phyloP scores from a whole-genome alignment of 2,113 vertebrate genomes.

The Pelodiscus sinensis region DNA sequence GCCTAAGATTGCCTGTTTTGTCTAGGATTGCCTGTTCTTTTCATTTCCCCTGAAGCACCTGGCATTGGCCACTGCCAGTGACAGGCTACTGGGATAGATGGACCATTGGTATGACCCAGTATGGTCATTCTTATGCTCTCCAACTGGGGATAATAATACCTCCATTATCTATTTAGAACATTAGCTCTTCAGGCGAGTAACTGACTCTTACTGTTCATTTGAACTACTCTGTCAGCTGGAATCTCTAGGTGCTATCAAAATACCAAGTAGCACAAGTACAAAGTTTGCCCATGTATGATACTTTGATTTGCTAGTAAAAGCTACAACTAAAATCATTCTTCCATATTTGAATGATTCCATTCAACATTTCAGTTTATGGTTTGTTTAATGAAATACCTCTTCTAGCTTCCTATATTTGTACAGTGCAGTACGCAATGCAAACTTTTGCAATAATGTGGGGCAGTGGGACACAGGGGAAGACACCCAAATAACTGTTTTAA shows the following conservation, averaged over 20 bases:
- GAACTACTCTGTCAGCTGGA: not conserved
- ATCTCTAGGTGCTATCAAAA: constrained; percentile 15
- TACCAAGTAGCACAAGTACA: not conserved
- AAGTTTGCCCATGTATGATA: not conserved
- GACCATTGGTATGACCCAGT: not conserved
- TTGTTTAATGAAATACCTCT: not conserved
- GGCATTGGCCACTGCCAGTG: not conserved
- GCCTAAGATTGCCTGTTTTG: not conserved
- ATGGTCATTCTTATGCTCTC: not conserved
- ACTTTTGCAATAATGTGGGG: not conserved
- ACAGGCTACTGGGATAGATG: not conserved
- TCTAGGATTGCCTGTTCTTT: not conserved
- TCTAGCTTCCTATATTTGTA: not conserved
- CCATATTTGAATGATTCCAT: not conserved
- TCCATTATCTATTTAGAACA: not conserved
- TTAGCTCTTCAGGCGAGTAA: not conserved
- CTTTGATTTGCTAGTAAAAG: not conserved
- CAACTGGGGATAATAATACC: constrained; percentile 11
- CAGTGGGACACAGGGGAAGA: not conserved
- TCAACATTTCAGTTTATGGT: not conserved
- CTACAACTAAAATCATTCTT: not conserved
- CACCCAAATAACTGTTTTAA: fast-evolving
- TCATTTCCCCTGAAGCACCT: not conserved
- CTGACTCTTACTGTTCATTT: not conserved
- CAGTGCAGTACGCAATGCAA: not conserved